Evolutionary conservation across 2,797 vertebrate species (phyloP).

Genomic region (Pangasius mekongensis): DNA sequence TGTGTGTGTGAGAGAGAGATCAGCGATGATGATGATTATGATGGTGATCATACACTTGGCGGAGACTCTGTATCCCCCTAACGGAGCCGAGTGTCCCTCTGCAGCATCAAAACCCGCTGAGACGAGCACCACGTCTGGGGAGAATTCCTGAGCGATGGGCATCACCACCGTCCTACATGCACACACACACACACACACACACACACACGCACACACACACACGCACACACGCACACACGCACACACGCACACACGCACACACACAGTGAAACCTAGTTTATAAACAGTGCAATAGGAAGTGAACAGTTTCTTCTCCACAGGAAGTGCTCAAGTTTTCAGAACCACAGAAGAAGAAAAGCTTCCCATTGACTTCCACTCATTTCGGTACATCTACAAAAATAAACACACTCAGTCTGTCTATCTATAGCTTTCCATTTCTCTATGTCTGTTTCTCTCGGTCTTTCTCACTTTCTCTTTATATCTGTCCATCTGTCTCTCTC

Average conservation of each 20-base stretch:
- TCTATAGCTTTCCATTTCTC: neutral
- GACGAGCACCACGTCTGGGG: slow-evolving; percentile 90
- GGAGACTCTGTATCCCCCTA: slow-evolving; percentile 94
- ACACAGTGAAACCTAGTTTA: neutral
- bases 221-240: slow-evolving; percentile 34
- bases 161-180: slow-evolving; percentile 89
- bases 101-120: slow-evolving; percentile 94
- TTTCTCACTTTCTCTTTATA: neutral
- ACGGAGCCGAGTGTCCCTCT: slow-evolving; percentile 87
- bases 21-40: neutral
- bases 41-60: slow-evolving; percentile 86
- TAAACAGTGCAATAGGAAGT: slow-evolving; percentile 4
- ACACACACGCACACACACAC: neutral
- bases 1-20: neutral
- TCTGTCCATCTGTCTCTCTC: neutral
- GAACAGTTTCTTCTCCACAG: neutral
- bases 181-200: slow-evolving; percentile 28
- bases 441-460: neutral
- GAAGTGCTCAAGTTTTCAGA: neutral
- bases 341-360: neutral
- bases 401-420: neutral
- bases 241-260: slow-evolving; percentile 18
- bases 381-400: neutral
- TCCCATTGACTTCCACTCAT: neutral
- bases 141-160: slow-evolving; percentile 92